Conservation (phyloP, 2,113 vertebrate species). For the Pterophyllum scalare region DNA sequence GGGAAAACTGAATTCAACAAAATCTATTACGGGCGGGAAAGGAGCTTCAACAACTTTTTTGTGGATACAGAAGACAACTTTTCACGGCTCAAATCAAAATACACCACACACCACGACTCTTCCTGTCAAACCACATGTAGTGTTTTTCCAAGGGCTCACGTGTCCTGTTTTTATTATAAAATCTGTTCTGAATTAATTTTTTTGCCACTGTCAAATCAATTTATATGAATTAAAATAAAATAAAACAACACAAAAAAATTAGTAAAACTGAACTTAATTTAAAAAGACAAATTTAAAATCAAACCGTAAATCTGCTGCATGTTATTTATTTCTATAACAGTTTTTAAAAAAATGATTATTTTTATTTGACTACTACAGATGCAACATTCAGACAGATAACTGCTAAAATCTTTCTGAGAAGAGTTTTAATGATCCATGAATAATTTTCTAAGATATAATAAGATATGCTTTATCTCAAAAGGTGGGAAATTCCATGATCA, state of each 20-base stretch:
- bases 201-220: not conserved
- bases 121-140: not conserved
- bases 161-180: not conserved
- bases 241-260: not conserved
- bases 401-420: not conserved
- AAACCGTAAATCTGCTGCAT: not conserved
- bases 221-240: accelerated
- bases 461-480: not conserved
- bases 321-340: too few relatives aligned
- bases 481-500: not conserved
- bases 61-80: not conserved
- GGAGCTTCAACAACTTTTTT: not conserved
- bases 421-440: not conserved
- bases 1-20: not conserved
- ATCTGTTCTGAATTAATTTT: not conserved
- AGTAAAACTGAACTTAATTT: too few relatives aligned
- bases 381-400: not conserved
- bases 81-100: not conserved
- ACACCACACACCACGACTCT: not conserved
- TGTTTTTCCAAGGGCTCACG: not conserved
- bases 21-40: not conserved
- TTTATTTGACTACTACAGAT: too few relatives aligned
- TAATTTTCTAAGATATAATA: not conserved
- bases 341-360: too few relatives aligned
- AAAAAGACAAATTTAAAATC: not conserved